Conservation (phyloP, 2,888 invertebrate genomes). For the Nomada ferruginata region DNA sequence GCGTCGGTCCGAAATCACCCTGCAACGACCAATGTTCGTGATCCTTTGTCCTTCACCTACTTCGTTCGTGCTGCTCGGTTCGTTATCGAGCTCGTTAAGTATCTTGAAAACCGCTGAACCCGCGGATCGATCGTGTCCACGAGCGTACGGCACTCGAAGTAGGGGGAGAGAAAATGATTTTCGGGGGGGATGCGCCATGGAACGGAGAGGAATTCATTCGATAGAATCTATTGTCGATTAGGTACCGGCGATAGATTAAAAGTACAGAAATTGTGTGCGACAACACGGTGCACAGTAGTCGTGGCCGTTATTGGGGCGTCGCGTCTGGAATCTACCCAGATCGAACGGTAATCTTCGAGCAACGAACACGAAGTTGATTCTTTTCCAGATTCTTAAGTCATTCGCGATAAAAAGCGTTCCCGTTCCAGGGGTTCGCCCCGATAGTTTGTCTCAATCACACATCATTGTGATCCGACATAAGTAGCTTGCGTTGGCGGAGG, state of each 20-base stretch:
- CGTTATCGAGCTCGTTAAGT: slow-evolving; percentile 42
- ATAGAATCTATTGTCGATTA: not conserved
- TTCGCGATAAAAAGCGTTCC: slow-evolving; percentile 1
- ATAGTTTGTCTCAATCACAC: slow-evolving; percentile 11
- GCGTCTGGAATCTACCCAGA: not conserved
- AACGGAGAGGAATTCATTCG: slow-evolving; percentile 15
- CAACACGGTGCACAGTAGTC: too few species aligned
- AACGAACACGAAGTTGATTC: not conserved
- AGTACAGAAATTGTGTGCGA: not conserved
- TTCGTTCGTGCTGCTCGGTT: slow-evolving; percentile 2
- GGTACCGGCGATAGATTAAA: not conserved
- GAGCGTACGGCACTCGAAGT: slow-evolving; percentile 1
- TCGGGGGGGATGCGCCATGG: not conserved
- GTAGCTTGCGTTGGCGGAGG: not conserved
- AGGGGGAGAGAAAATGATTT: not conserved
- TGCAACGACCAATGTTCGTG: not conserved
- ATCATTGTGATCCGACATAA: slow-evolving; percentile 18
- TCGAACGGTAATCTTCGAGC: not conserved
- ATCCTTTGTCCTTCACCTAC: slow-evolving; percentile 43
- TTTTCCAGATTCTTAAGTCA: slow-evolving; percentile 2
- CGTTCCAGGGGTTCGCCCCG: not conserved
- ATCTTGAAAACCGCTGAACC: slow-evolving; percentile 44
- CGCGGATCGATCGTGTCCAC: slow-evolving; percentile 36
- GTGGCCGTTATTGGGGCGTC: not conserved
- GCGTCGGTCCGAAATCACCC: slow-evolving; percentile 18